A percentile compares a stretch with the other conserved stretches of the same genome.
Conservation (phyloP, 2,888 invertebrate genomes). For the Metopia argyrocephala region DNA sequence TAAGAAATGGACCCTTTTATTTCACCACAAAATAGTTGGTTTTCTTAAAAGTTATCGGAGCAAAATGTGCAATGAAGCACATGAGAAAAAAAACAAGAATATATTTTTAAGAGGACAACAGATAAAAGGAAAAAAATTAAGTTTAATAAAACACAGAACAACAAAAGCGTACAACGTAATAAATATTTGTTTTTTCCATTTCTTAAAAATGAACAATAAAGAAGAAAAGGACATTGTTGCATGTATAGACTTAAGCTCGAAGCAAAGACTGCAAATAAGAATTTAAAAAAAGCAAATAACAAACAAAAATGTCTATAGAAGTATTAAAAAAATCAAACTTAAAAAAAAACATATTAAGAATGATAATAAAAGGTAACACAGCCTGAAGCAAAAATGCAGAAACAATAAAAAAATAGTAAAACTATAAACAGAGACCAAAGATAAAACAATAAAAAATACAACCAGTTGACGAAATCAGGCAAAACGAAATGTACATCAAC, state of each 20-base stretch:
- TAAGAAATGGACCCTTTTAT: slow-evolving; percentile 16
- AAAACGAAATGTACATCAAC: slow-evolving; percentile 68
- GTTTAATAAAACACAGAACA: background rate
- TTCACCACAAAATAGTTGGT: slow-evolving; percentile 54
- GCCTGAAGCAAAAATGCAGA: slow-evolving; percentile 4
- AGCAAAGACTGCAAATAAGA: background rate
- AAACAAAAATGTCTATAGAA: background rate
- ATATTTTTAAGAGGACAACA: background rate
- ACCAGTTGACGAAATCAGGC: slow-evolving; percentile 69
- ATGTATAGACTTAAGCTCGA: background rate
- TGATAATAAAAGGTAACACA: slow-evolving; percentile 10
- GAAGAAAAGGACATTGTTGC: slow-evolving; percentile 35
- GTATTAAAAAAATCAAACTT: background rate
- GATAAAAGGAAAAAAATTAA: background rate
- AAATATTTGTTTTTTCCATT: too few relatives aligned
- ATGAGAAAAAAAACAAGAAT: background rate
- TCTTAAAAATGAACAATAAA: background rate
- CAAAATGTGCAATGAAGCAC: slow-evolving; percentile 55
- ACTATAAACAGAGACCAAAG: background rate
- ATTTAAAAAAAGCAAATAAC: background rate
- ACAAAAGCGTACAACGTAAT: background rate
- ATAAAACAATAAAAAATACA: background rate
- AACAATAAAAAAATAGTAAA: background rate
- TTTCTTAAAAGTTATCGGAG: slow-evolving; percentile 59
- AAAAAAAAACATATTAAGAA: background rate